Conservation (phyloP, 2,888 invertebrate species). For the Hirtodrosophila histrioides region DNA sequence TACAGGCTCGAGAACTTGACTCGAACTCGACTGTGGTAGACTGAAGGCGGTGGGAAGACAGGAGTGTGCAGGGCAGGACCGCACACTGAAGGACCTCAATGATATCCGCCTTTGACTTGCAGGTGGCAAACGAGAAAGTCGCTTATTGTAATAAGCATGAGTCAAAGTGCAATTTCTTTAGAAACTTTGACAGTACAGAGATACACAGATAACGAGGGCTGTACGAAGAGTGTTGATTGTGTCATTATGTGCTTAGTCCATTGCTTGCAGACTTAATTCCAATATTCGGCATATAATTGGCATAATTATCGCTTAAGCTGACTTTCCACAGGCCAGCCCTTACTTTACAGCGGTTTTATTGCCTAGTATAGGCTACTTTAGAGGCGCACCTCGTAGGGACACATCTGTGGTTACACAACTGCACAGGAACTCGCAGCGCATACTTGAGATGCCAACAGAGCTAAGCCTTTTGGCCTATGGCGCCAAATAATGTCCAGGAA, state of each 20-base stretch:
- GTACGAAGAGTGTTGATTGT: background rate
- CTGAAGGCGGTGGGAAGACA: background rate
- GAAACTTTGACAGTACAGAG: slow-evolving; percentile 44
- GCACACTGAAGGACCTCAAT: slow-evolving; percentile 36
- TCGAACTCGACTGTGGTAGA: slow-evolving; percentile 23
- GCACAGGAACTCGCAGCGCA: slow-evolving; percentile 29
- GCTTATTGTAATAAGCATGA: slow-evolving; percentile 73
- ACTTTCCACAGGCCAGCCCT: no score
- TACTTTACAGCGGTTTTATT: background rate
- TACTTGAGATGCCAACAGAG: slow-evolving; percentile 51
- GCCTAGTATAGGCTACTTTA: background rate
- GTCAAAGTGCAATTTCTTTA: slow-evolving; percentile 74
- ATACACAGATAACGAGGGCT: slow-evolving; percentile 42
- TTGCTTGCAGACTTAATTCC: background rate
- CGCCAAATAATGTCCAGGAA: slow-evolving; percentile 78
- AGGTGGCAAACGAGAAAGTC: slow-evolving; percentile 56
- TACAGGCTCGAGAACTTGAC: slow-evolving; percentile 61
- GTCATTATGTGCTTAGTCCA: no score
- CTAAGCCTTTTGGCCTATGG: slow-evolving; percentile 75
- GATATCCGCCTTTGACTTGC: slow-evolving; percentile 59
- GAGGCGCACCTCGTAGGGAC: slow-evolving; percentile 25
- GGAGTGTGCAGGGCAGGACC: background rate
- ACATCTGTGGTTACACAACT: slow-evolving; percentile 4
- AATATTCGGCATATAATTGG: background rate
- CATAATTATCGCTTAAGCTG: no score